A percentile compares a stretch with the other conserved stretches of the same genome.
phyloP scores from a whole-genome alignment of 2,888 invertebrate species.

The Trichogramma dendrolimi region DNA sequence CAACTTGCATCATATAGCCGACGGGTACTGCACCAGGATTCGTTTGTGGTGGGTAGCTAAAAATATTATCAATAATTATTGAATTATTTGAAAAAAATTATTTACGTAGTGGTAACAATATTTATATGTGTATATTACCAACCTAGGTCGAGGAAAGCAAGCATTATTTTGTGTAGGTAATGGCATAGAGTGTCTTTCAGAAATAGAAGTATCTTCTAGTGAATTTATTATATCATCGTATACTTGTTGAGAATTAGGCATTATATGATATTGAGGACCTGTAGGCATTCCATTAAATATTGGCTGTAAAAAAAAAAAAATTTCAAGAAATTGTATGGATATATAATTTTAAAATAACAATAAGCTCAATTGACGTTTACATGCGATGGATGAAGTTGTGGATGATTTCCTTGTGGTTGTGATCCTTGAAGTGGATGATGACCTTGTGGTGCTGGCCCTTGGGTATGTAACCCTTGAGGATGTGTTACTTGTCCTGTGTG shows the following conservation, averaged over 20 bases:
- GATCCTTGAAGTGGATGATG: not conserved
- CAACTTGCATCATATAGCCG: conserved; percentile 40
- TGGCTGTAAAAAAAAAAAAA: conserved; percentile 28
- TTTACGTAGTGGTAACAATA: not conserved
- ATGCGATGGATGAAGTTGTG: not conserved
- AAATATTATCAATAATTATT: not conserved
- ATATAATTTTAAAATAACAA: too few relatives aligned
- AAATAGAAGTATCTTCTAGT: conserved; percentile 24
- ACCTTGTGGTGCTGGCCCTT: not conserved
- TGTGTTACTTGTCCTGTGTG: conserved; percentile 2
- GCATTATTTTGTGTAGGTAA: conserved; percentile 42
- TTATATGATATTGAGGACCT: conserved; percentile 40
- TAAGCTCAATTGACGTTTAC: not conserved
- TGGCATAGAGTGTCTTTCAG: conserved; percentile 33
- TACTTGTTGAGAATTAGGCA: conserved; percentile 37
- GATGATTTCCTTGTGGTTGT: conserved; percentile 6
- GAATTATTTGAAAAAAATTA: not conserved
- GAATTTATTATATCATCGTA: conserved; percentile 33
- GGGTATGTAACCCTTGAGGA: conserved; percentile 4
- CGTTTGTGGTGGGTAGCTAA: conserved; percentile 37
- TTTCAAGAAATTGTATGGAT: not conserved
- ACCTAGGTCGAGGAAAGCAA: conserved; percentile 43
- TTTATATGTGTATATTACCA: conserved; percentile 15
- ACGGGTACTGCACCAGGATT: conserved; percentile 27
- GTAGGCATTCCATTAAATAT: conserved; percentile 46